Conservation (phyloP, 2,888 invertebrate genomes). For the Cenopis cana region DNA sequence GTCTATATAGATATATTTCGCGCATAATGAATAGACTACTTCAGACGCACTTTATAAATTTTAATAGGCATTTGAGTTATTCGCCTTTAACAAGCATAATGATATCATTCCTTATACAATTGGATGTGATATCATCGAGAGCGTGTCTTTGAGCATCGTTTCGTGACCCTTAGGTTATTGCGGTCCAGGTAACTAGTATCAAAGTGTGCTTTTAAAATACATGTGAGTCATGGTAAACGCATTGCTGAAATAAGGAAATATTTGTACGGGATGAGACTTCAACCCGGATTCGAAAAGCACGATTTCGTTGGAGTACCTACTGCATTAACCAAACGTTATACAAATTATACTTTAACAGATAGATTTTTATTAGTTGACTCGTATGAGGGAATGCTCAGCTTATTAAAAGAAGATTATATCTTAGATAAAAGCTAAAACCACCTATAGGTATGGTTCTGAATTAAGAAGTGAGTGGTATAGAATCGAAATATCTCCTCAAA, state of each 20-base stretch:
- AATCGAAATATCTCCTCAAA: no score
- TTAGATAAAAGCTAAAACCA: no score
- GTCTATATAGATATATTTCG: neutral
- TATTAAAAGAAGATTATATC: no score
- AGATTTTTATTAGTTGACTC: no score
- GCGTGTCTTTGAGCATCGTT: conserved; percentile 15
- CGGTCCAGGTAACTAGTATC: conserved; percentile 10
- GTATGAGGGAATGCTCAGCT: no score
- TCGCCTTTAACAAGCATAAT: conserved; percentile 23
- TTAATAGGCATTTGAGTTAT: conserved; percentile 41
- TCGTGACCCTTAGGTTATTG: conserved; percentile 33
- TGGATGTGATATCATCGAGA: conserved; percentile 31
- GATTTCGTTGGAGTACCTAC: neutral
- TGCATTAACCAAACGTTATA: neutral
- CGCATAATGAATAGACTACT: neutral
- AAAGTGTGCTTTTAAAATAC: conserved; percentile 12
- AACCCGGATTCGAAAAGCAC: conserved; percentile 5
- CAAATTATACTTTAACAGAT: no score
- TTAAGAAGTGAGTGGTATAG: no score
- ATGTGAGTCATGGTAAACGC: conserved; percentile 17
- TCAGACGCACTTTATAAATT: conserved; percentile 33
- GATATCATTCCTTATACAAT: conserved; percentile 37
- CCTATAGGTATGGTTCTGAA: no score
- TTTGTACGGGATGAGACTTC: neutral
- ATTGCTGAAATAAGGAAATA: conserved; percentile 5